Conservation (phyloP, 2,888 invertebrate species). For the Galerucella pusilla region DNA sequence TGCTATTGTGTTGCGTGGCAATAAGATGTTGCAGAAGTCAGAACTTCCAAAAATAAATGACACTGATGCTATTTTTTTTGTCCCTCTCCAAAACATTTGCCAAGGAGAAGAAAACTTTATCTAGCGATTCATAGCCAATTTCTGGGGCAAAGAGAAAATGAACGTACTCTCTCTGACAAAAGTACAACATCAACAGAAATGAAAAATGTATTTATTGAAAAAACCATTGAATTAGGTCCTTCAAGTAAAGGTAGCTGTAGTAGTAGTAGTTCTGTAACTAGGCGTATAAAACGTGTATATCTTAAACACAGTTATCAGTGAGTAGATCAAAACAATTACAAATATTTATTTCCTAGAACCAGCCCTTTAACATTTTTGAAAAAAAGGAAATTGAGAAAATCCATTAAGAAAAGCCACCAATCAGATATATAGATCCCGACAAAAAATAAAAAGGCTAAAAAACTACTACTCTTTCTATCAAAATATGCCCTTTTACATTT, state of each 20-base stretch:
- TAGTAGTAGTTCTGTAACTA: neutral
- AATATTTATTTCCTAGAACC: neutral
- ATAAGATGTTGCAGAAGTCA: neutral
- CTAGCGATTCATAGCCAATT: neutral
- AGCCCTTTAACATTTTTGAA: neutral
- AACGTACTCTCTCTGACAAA: neutral
- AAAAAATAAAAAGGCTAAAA: neutral
- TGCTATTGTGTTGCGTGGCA: neutral
- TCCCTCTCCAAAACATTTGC: neutral
- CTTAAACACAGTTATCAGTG: neutral
- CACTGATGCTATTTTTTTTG: neutral
- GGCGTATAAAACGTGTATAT: neutral
- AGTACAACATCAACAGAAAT: neutral
- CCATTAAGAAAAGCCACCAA: neutral
- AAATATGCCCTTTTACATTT: too few species aligned
- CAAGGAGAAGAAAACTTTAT: neutral
- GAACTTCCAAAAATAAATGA: neutral
- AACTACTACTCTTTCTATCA: too few species aligned
- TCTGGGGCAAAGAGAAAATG: neutral
- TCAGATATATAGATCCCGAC: neutral
- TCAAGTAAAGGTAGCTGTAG: neutral
- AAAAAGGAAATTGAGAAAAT: conserved; percentile 28
- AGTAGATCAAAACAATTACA: neutral
- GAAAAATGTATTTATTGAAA: neutral
- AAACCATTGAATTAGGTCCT: neutral